phyloP scores from a whole-genome alignment of 2,113 vertebrate species.

The Bombycilla garrulus region DNA sequence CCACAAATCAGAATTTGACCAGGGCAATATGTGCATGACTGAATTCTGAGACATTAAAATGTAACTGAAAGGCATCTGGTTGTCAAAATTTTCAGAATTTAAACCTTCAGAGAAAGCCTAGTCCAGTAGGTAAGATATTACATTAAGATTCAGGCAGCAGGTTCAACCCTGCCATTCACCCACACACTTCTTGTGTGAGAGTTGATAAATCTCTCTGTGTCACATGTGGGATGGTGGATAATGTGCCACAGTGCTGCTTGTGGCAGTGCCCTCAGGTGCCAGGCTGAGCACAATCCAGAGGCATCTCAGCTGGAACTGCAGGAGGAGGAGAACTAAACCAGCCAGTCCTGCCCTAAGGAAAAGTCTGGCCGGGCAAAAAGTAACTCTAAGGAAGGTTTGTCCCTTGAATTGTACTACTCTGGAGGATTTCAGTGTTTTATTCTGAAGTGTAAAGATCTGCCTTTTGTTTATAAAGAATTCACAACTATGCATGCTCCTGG shows the following conservation, averaged over 20 bases:
- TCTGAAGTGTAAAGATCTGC: neutral
- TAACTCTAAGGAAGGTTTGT: neutral
- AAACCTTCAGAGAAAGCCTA: neutral
- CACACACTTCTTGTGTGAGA: neutral
- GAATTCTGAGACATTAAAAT: neutral
- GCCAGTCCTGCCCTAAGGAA: neutral
- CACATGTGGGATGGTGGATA: neutral
- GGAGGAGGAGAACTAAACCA: neutral
- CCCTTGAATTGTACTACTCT: neutral
- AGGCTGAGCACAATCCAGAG: neutral
- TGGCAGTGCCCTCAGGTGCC: neutral
- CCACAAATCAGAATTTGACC: neutral
- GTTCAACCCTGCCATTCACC: neutral
- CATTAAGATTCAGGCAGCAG: neutral
- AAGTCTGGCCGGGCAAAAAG: neutral
- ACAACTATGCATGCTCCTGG: rapidly evolving
- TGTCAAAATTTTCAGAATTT: neutral
- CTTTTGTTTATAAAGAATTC: neutral
- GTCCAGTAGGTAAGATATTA: neutral
- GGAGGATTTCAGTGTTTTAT: neutral
- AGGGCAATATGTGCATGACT: neutral
- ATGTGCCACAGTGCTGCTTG: neutral
- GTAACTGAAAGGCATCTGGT: neutral
- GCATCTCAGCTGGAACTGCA: neutral
- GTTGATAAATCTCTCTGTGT: neutral